Evolutionary conservation across 2,797 vertebrate genomes (phyloP).

Genomic region (Epinephelus awoara): DNA sequence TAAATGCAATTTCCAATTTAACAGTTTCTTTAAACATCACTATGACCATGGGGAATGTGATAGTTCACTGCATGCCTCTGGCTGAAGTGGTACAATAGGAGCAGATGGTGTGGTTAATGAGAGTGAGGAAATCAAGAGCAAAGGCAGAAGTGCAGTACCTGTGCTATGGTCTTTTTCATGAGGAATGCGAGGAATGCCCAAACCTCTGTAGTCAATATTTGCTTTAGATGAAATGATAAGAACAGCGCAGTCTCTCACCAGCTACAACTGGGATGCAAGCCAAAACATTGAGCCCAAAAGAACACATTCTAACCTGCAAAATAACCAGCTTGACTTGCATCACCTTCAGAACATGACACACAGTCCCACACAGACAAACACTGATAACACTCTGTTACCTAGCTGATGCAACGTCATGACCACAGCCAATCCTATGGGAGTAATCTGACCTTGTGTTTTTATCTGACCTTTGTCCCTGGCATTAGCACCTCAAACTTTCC

Average conservation of each 20-base stretch:
- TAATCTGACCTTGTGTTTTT: slow-evolving; percentile 45
- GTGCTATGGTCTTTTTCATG: slow-evolving; percentile 32
- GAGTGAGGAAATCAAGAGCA: slow-evolving; percentile 26
- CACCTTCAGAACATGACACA: slow-evolving; percentile 13
- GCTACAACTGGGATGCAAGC: slow-evolving; percentile 4
- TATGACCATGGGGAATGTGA: not conserved
- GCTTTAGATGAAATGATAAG: slow-evolving; percentile 68
- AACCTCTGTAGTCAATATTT: slow-evolving; percentile 61
- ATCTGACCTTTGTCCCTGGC: slow-evolving; percentile 58
- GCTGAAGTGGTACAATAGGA: slow-evolving; percentile 6
- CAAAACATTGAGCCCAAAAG: slow-evolving; percentile 8
- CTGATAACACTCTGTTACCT: too few relatives aligned
- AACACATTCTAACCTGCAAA: slow-evolving; percentile 19
- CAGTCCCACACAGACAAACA: not conserved
- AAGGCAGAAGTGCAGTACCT: slow-evolving; percentile 49
- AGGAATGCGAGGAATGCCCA: slow-evolving; percentile 70
- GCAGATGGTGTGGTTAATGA: slow-evolving; percentile 17
- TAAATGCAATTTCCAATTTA: too few relatives aligned
- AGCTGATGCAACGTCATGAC: slow-evolving; percentile 12
- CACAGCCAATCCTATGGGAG: slow-evolving; percentile 31
- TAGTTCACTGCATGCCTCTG: not conserved
- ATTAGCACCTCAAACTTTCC: slow-evolving; percentile 35
- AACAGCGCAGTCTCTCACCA: slow-evolving; percentile 43
- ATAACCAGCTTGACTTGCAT: slow-evolving; percentile 3
- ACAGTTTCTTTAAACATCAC: not conserved